Conservation (phyloP, 2,888 invertebrate species). For the Chloroclystis v-ata region DNA sequence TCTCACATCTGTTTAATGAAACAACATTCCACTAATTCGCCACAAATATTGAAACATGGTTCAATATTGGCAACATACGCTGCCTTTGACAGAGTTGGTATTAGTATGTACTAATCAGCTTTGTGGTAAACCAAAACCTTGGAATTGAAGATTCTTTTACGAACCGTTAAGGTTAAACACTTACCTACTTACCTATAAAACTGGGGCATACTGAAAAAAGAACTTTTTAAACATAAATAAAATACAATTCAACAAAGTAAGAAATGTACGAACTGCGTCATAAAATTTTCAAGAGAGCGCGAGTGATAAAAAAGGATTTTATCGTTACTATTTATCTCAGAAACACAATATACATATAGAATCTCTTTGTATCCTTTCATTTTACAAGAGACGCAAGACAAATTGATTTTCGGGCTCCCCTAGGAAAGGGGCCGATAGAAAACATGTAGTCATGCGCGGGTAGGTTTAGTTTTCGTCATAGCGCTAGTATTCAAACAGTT, state of each 20-base stretch:
- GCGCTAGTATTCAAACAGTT: not conserved
- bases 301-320: too few relatives aligned
- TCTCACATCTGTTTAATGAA: too few relatives aligned
- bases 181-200: not conserved
- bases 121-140: constrained; percentile 6
- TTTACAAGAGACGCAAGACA: constrained; percentile 50
- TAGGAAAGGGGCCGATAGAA: constrained; percentile 33
- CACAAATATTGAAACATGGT: too few relatives aligned
- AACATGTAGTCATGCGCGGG: constrained; percentile 36
- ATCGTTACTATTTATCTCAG: constrained; percentile 42
- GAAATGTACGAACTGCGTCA: too few relatives aligned
- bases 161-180: not conserved
- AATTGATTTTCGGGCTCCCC: constrained; percentile 49
- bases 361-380: constrained; percentile 50
- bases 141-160: constrained; percentile 1
- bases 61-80: too few relatives aligned
- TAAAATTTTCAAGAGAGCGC: too few relatives aligned
- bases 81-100: too few relatives aligned
- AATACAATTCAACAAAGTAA: too few relatives aligned
- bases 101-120: not conserved
- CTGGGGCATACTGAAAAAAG: not conserved
- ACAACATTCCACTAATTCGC: too few relatives aligned
- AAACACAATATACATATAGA: constrained; percentile 39
- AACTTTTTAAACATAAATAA: too few relatives aligned
- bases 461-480: constrained; percentile 29